Conservation (phyloP, 2,888 invertebrate species). For the Caenorhabditis uteleia region DNA sequence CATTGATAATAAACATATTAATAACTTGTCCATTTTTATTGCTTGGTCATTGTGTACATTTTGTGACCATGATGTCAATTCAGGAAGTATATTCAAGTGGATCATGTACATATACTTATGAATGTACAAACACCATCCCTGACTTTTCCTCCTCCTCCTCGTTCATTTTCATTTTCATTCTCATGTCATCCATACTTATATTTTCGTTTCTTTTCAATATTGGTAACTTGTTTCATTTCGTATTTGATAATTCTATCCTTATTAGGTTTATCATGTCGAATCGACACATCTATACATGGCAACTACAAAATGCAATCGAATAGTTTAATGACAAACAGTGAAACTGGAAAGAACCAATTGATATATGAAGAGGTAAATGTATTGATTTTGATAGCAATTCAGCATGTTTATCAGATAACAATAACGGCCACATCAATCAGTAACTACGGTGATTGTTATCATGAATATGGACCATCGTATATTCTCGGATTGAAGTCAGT, state of each 20-base stretch:
- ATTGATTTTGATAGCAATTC: too few species aligned
- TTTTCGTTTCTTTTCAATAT: conserved; percentile 6
- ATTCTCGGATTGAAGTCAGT: conserved; percentile 58
- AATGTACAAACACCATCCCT: too few species aligned
- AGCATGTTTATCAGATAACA: conserved; percentile 17
- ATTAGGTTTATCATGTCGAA: conserved; percentile 28
- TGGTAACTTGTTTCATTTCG: conserved; percentile 9
- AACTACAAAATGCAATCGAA: conserved; percentile 39
- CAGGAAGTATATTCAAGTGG: too few species aligned
- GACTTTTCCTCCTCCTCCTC: too few species aligned
- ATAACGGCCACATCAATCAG: conserved; percentile 50
- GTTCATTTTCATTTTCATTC: background rate
- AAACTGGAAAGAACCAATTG: conserved; percentile 16
- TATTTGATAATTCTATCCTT: background rate
- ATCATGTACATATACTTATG: too few species aligned
- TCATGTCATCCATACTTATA: conserved; percentile 9
- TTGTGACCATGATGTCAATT: too few species aligned
- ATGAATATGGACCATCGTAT: conserved; percentile 48
- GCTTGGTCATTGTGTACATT: too few species aligned
- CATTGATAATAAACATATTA: too few species aligned
- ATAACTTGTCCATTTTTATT: too few species aligned
- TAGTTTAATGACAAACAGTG: conserved; percentile 14
- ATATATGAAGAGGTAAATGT: conserved; percentile 38
- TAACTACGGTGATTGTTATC: conserved; percentile 59
- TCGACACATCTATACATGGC: conserved; percentile 44